A percentile compares a stretch with the other conserved stretches of the same genome.
These are phyloP conservation scores for Tenthredo distinguenda DNA, from an alignment of 2,888 invertebrate genomes.

Conservation along the genomic window DNA sequence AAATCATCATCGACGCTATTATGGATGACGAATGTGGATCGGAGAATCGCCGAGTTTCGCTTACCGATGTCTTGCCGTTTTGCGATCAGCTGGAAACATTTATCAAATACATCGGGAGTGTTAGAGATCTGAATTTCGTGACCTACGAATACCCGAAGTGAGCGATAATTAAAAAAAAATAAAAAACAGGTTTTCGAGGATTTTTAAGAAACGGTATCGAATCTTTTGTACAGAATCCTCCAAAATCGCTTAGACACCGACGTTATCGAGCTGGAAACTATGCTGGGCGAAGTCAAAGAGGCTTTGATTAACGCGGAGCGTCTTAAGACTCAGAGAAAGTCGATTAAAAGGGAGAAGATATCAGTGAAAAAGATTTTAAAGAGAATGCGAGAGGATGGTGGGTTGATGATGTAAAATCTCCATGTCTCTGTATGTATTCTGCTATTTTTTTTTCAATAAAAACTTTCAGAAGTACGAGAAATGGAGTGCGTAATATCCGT, in stretches of 20 bases:
- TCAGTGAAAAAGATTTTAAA: slow-evolving; percentile 64
- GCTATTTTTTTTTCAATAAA: background rate
- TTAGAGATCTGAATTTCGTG: slow-evolving; percentile 62
- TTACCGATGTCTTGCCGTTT: slow-evolving; percentile 60
- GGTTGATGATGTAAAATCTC: slow-evolving; percentile 20
- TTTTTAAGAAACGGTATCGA: background rate
- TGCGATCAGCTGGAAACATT: slow-evolving; percentile 67
- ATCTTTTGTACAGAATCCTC: slow-evolving; percentile 61
- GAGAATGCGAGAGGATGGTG: slow-evolving; percentile 71
- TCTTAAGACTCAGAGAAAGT: slow-evolving; percentile 68
- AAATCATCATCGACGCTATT: background rate
- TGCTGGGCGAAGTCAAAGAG: slow-evolving; percentile 71
- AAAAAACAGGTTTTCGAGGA: background rate
- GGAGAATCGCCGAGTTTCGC: slow-evolving; percentile 56
- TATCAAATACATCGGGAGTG: slow-evolving; percentile 62
- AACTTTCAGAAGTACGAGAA: slow-evolving; percentile 67
- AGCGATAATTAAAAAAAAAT: slow-evolving; percentile 19
- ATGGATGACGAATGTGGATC: slow-evolving; percentile 27
- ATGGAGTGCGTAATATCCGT: slow-evolving; percentile 71
- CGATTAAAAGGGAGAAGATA: slow-evolving; percentile 68
- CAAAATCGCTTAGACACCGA: slow-evolving; percentile 66
- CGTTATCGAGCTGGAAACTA: slow-evolving; percentile 69
- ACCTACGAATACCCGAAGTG: slow-evolving; percentile 67
- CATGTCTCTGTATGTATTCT: background rate
- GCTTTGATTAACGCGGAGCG: slow-evolving; percentile 67